These are phyloP conservation scores for Rambutsinella grinnellia DNA, from an alignment of 2,888 invertebrate genomes.

Conservation along the genomic window DNA sequence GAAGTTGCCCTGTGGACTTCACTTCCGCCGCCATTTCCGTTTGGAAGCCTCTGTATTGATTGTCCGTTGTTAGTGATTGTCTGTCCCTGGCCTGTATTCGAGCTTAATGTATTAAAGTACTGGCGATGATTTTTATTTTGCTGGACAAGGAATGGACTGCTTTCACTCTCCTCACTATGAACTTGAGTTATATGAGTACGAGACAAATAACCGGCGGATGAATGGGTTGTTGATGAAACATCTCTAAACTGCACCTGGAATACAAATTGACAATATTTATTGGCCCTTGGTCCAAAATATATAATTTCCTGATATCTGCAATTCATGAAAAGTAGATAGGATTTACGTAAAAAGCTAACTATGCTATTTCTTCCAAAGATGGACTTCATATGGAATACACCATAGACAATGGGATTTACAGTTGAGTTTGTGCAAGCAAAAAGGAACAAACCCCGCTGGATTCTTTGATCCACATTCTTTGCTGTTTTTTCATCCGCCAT, in stretches of 20 bases:
- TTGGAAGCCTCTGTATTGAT: too few species aligned
- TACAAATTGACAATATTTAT: too few species aligned
- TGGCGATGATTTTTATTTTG: too few species aligned
- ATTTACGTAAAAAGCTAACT: conserved; percentile 1
- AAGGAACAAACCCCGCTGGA: conserved; percentile 89
- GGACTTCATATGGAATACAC: conserved; percentile 58
- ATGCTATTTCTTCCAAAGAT: conserved; percentile 24
- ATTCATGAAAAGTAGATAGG: too few species aligned
- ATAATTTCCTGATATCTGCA: neutral
- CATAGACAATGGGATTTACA: conserved; percentile 76
- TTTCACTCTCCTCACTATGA: neutral
- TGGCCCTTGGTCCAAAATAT: too few species aligned
- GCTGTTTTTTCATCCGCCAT: conserved; percentile 85
- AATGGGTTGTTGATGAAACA: neutral
- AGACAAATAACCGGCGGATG: neutral
- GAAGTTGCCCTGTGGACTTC: too few species aligned
- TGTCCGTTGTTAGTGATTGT: too few species aligned
- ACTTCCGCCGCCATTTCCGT: too few species aligned
- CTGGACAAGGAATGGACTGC: neutral
- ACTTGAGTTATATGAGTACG: conserved; percentile 2
- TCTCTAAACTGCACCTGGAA: neutral
- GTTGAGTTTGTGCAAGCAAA: conserved; percentile 98
- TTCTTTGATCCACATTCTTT: conserved; percentile 78
- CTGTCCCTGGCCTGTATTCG: too few species aligned
- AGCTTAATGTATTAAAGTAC: too few species aligned